Evolutionary conservation across 1,140 invertebrate species (phyloP).

Genomic region (Tetramorium simillimum): DNA sequence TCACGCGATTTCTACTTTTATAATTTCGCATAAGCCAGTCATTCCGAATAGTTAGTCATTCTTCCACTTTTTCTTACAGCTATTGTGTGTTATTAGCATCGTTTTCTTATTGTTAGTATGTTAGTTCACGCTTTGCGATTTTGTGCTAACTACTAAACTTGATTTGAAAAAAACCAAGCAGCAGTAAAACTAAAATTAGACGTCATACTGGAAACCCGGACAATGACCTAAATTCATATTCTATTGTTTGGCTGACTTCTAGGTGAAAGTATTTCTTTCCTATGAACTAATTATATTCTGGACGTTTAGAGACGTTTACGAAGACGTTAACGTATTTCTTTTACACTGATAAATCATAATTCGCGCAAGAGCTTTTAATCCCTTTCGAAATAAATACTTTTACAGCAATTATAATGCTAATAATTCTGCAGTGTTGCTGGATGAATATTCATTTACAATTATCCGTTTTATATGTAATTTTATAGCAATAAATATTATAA

Average conservation of each 20-base stretch:
- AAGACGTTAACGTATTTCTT: neutral
- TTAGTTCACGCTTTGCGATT: neutral
- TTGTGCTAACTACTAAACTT: neutral
- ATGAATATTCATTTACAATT: neutral
- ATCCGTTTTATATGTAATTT: neutral
- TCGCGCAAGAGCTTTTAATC: neutral
- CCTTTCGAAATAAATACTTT: neutral
- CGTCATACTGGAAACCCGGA: neutral
- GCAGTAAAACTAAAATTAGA: constrained; percentile 6
- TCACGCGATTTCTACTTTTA: constrained; percentile 14
- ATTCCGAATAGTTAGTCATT: neutral
- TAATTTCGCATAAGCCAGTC: neutral
- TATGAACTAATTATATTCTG: constrained; percentile 5
- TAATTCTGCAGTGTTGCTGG: neutral
- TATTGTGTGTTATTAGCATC: neutral
- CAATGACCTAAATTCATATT: constrained; percentile 14
- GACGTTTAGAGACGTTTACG: neutral
- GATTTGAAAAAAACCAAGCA: neutral
- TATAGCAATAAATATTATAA: neutral
- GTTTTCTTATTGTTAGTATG: neutral
- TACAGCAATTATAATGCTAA: neutral
- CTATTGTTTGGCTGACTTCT: neutral
- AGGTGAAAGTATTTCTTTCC: constrained; percentile 44
- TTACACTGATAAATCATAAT: neutral
- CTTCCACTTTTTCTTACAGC: neutral